A percentile compares a stretch with the other conserved stretches of the same genome.
Conservation (phyloP, 1,140 invertebrate species). For the Drosophila quadrilineata region DNA sequence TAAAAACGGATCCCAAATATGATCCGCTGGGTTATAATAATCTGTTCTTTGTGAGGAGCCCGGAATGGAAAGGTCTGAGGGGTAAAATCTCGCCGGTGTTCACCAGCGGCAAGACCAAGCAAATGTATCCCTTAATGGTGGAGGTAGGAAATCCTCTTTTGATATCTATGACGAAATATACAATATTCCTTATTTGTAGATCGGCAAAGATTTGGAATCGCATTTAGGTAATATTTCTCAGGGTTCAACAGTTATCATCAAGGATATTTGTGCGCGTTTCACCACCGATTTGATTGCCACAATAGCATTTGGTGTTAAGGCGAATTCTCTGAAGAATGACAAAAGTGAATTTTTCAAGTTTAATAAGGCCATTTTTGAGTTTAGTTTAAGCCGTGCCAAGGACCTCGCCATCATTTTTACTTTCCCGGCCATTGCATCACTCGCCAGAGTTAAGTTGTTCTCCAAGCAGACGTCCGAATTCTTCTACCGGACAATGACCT, state of each 20-base stretch:
- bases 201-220: conserved; percentile 50
- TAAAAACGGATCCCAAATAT: conserved; percentile 42
- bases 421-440: conserved; percentile 40
- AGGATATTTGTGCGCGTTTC: conserved; percentile 81
- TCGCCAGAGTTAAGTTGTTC: conserved; percentile 51
- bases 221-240: not conserved
- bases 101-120: conserved; percentile 82
- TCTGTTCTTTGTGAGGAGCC: conserved; percentile 52
- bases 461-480: conserved; percentile 53
- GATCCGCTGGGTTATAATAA: conserved; percentile 54
- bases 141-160: conserved; percentile 48
- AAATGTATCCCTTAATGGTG: conserved; percentile 82
- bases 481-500: conserved; percentile 58
- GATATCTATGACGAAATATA: not conserved
- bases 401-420: conserved; percentile 82
- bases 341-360: conserved; percentile 80
- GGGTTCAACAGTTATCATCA: conserved; percentile 35
- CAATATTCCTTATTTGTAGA: conserved; percentile 11
- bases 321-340: conserved; percentile 82
- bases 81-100: conserved; percentile 83
- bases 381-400: conserved; percentile 82
- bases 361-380: conserved; percentile 82
- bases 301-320: conserved; percentile 83
- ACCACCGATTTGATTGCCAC: conserved; percentile 84
- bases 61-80: conserved; percentile 82